Base-by-base conservation (phyloP, 1,140 invertebrate species). In the Bombus huntii region DNA sequence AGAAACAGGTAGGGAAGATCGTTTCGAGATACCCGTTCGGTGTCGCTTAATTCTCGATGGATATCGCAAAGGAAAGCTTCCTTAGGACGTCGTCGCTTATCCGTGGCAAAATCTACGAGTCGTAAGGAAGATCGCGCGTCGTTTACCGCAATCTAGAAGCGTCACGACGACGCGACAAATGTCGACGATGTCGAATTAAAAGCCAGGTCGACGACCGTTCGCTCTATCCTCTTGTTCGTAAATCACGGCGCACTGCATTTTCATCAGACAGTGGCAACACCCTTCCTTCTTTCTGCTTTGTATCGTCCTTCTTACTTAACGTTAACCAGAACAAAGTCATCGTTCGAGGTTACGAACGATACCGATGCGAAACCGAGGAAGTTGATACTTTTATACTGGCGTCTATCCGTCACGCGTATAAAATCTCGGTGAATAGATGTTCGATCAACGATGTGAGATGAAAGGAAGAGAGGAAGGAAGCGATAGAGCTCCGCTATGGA, bases 181-280 rank as follows among this genome's bases (percentile, higher is more conserved):
- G 47, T 53, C 47, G 47, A 53, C 47, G 18, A 53, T 59, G 79
- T 81, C 34, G 34, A 81, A 81, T 81, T 62, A 82, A 82, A 82
- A 75, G 18, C 3, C 31, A 59, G 42, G 22, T 62, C 71, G 59
- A 65, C 71, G 72, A 65, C 53, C n/a, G 70, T 22, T 34, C 57
- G 3, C 22, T 34, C 25, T 34, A n/a, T 57, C 10, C 57, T 74
- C n/a, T 44, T 1, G 31, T 31, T 9, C 25, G 8, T 31, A n/a
- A 65, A 82, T 66, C 42, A 59, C 68, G 28, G 31, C n/a, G n/a
- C 68, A 37, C 72, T 31, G 81, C 25, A 34, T 75, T 74, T 31
- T 75, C 80, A 65, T 73, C 59, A 74, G 44, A 59, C 71, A 9
- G 13, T 39, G 53, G 37, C 15, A 74, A 28, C 39, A 5, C 47